phyloP scores from a whole-genome alignment of 2,797 vertebrate genomes.

The Paguma larvata region DNA sequence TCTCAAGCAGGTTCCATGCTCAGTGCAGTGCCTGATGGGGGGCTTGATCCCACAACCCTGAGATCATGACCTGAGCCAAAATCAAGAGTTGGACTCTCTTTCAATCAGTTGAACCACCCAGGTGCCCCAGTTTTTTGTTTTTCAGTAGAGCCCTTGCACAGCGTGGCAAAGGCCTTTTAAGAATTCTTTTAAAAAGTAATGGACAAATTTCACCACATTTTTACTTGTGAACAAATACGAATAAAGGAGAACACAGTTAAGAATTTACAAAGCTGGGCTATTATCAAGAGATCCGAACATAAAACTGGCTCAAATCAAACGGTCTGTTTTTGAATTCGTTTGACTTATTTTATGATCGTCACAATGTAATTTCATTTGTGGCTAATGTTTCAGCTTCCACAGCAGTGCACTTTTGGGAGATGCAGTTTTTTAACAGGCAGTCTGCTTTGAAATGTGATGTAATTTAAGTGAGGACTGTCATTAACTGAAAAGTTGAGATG shows the following conservation, averaged over 20 bases:
- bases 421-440: conserved; percentile 5
- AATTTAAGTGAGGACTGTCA: conserved; percentile 44
- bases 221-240: conserved; percentile 47
- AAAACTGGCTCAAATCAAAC: conserved; percentile 68
- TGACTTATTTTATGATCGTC: conserved; percentile 67
- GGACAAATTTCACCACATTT: neutral
- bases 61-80: too few species aligned
- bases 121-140: neutral
- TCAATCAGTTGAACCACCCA: too few species aligned
- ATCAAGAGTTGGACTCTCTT: too few species aligned
- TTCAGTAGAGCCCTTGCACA: conserved; percentile 18
- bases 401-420: neutral
- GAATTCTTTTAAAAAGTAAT: conserved; percentile 8
- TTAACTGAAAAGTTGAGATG: conserved; percentile 42
- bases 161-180: neutral
- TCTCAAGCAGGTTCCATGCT: too few species aligned
- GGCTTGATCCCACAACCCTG: too few species aligned
- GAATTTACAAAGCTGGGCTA: neutral
- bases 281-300: conserved; percentile 25
- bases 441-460: conserved; percentile 68
- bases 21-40: too few species aligned
- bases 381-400: conserved; percentile 45
- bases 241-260: conserved; percentile 16
- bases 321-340: conserved; percentile 60
- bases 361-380: conserved; percentile 63